Evolutionary conservation across 2,888 invertebrate genomes (phyloP).

Genomic region (Acholoe squamosa): DNA sequence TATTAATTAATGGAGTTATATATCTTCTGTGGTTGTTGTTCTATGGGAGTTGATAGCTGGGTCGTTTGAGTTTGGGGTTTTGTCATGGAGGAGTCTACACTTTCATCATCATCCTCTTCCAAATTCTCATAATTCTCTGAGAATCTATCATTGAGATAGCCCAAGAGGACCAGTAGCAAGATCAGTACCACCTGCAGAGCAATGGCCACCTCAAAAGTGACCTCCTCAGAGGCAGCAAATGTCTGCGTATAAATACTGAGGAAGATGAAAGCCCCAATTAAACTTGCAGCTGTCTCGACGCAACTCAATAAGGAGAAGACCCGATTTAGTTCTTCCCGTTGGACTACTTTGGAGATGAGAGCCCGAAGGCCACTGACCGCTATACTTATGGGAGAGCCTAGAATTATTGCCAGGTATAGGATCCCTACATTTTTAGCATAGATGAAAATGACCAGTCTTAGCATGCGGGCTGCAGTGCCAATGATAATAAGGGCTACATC

Average conservation of each 20-base stretch:
- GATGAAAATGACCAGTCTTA: slow-evolving; percentile 80
- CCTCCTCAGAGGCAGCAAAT: slow-evolving; percentile 79
- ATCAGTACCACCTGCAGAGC: slow-evolving; percentile 41
- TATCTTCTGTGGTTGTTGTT: background rate
- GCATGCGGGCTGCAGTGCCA: slow-evolving; percentile 82
- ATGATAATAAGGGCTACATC: slow-evolving; percentile 82
- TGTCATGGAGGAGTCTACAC: background rate
- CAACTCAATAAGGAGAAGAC: slow-evolving; percentile 83
- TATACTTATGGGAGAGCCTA: slow-evolving; percentile 57
- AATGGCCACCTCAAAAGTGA: slow-evolving; percentile 68
- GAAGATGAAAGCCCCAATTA: slow-evolving; percentile 83
- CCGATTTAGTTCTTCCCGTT: slow-evolving; percentile 77
- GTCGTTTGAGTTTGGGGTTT: slow-evolving; percentile 4
- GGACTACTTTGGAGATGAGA: slow-evolving; percentile 60
- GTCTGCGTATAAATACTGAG: slow-evolving; percentile 82
- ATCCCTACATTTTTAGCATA: slow-evolving; percentile 78
- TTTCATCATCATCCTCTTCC: slow-evolving; percentile 28
- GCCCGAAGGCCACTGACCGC: slow-evolving; percentile 57
- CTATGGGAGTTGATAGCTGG: slow-evolving; percentile 4
- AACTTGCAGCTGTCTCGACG: slow-evolving; percentile 79
- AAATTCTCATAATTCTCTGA: slow-evolving; percentile 49
- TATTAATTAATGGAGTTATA: slow-evolving; percentile 41
- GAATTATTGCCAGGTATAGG: slow-evolving; percentile 77
- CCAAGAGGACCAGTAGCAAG: slow-evolving; percentile 30
- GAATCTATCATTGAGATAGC: slow-evolving; percentile 37